phyloP scores from a whole-genome alignment of 1,140 invertebrate genomes.

The Hylyphantes graminicola region DNA sequence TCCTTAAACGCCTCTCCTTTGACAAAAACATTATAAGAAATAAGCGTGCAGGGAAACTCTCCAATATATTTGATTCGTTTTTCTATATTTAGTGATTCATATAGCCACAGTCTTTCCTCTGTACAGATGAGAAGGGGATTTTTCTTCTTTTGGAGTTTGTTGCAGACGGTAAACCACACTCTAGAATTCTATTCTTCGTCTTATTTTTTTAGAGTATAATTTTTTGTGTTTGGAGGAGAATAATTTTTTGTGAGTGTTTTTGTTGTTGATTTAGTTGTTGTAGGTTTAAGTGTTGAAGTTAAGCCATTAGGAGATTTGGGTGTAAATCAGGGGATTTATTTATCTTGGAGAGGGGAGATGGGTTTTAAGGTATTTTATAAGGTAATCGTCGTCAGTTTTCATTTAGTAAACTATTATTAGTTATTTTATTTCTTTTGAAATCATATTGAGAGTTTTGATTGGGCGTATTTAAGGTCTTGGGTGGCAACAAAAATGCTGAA shows the following conservation, averaged over 20 bases:
- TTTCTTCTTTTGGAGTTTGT: constrained; percentile 9
- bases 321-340: constrained; percentile 53
- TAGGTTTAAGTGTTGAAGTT: constrained; percentile 57
- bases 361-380: constrained; percentile 34
- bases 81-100: not conserved
- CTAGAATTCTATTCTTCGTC: constrained; percentile 11
- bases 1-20: too few relatives aligned
- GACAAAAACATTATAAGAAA: not conserved
- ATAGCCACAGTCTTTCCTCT: not conserved
- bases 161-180: constrained; percentile 56
- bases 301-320: constrained; percentile 58
- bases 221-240: constrained; percentile 1
- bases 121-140: not conserved
- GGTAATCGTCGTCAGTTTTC: too few relatives aligned
- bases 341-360: constrained; percentile 13
- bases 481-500: too few relatives aligned
- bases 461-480: too few relatives aligned
- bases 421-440: too few relatives aligned
- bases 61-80: not conserved
- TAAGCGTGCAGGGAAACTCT: not conserved
- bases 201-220: constrained; percentile 4
- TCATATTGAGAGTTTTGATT: too few relatives aligned
- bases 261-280: not conserved
- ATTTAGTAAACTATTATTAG: too few relatives aligned
- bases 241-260: constrained; percentile 36